Percentiles rank a stretch among this genome's conserved stretches.
phyloP scores from a whole-genome alignment of 2,888 invertebrate genomes.

The Operophtera brumata region DNA sequence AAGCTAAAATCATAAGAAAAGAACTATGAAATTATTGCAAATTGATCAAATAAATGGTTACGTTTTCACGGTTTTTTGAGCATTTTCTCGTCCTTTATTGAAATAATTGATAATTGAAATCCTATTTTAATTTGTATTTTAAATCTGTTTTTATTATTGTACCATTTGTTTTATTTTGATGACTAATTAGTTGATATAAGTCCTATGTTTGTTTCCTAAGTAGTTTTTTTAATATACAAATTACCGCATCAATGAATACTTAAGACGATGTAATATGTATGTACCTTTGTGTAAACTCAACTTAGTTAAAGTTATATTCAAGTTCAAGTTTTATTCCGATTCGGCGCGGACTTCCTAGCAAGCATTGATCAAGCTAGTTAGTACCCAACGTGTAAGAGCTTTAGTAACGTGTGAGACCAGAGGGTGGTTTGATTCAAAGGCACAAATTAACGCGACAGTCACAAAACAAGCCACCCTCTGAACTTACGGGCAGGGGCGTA shows the following conservation, averaged over 20 bases:
- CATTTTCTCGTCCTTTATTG: not conserved
- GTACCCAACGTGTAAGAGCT: slow-evolving; percentile 59
- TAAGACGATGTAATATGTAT: not conserved
- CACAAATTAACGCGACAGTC: slow-evolving; percentile 21
- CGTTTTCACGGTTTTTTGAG: no score
- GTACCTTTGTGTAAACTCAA: no score
- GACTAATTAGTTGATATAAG: not conserved
- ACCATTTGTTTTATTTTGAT: not conserved
- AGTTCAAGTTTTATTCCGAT: slow-evolving; percentile 12
- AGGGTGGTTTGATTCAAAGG: slow-evolving; percentile 29
- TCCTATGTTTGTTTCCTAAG: not conserved
- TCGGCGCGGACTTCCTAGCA: slow-evolving; percentile 33
- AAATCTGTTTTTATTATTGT: not conserved
- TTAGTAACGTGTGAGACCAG: slow-evolving; percentile 54
- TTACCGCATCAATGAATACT: not conserved
- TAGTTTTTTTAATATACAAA: not conserved
- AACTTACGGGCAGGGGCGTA: slow-evolving; percentile 36
- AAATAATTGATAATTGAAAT: not conserved
- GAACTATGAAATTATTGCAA: not conserved
- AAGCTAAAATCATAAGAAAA: not conserved
- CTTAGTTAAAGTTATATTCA: no score
- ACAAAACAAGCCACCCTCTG: slow-evolving; percentile 37
- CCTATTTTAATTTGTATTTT: not conserved
- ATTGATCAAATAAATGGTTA: not conserved
- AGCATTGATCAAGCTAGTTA: slow-evolving; percentile 69